Evolutionary conservation across 2,113 vertebrate genomes (phyloP).

Genomic region (Tupaia tana): DNA sequence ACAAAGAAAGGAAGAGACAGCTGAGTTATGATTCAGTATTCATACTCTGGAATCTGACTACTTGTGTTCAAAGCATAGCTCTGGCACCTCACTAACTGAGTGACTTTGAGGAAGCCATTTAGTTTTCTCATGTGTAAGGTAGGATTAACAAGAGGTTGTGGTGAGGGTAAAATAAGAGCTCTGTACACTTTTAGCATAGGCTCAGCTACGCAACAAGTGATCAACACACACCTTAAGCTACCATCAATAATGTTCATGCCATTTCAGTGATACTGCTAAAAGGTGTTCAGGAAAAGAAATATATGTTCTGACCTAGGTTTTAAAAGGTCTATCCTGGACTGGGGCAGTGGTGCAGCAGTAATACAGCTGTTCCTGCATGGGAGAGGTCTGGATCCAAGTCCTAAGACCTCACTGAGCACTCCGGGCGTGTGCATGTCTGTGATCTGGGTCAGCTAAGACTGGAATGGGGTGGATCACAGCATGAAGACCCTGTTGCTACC

Average conservation of each 20-base stretch:
- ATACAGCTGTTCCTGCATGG: no score
- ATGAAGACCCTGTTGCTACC: no score
- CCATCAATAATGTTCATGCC: not conserved
- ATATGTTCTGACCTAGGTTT: not conserved
- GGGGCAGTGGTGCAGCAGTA: no score
- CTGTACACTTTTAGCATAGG: not conserved
- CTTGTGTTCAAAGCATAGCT: not conserved
- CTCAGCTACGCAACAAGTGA: not conserved
- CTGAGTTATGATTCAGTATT: not conserved
- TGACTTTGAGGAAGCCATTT: not conserved
- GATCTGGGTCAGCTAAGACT: no score
- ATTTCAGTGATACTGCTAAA: not conserved
- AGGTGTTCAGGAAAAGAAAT: not conserved
- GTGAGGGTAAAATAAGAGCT: not conserved
- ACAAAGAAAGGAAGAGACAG: constrained; percentile 7
- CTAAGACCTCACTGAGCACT: no score
- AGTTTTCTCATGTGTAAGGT: not conserved
- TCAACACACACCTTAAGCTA: not conserved
- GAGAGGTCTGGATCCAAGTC: no score
- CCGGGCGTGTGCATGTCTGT: no score
- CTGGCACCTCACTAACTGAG: not conserved
- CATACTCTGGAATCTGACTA: not conserved
- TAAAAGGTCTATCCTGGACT: not conserved
- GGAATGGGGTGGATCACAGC: no score
- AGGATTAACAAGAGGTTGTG: not conserved